phyloP scores from a whole-genome alignment of 2,888 invertebrate species.

The Hybos culiciformis region DNA sequence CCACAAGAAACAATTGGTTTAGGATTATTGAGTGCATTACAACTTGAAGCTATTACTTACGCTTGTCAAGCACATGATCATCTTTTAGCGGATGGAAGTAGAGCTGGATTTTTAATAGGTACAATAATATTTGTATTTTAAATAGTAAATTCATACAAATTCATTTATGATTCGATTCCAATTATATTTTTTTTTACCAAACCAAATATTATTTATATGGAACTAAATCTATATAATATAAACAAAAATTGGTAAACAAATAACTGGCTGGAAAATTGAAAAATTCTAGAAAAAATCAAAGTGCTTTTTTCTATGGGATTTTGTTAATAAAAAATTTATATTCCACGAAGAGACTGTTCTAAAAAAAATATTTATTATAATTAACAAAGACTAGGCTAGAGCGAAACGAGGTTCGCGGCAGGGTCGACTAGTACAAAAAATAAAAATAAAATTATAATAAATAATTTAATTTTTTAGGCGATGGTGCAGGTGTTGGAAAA shows the following conservation, averaged over 20 bases:
- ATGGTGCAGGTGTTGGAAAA: conserved; percentile 97
- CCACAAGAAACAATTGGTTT: conserved; percentile 73
- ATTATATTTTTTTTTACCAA: no score
- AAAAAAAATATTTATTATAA: no score
- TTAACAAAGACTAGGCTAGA: no score
- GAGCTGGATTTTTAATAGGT: conserved; percentile 94
- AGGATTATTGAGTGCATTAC: conserved; percentile 85
- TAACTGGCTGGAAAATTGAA: neutral
- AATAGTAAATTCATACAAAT: no score
- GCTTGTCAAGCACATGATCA: conserved; percentile 94
- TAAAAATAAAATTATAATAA: no score
- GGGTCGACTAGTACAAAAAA: no score
- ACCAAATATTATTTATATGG: neutral
- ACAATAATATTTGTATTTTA: no score
- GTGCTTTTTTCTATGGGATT: neutral
- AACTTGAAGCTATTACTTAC: conserved; percentile 94
- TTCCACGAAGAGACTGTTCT: no score
- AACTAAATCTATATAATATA: no score
- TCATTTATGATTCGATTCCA: no score
- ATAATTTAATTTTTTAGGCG: conserved; percentile 45
- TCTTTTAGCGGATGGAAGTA: conserved; percentile 69
- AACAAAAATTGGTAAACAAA: neutral
- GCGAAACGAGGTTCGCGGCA: no score
- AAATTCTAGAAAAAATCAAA: neutral
- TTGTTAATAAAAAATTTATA: no score